Conservation (phyloP, 2,888 invertebrate genomes). For the Julus scandinavius region DNA sequence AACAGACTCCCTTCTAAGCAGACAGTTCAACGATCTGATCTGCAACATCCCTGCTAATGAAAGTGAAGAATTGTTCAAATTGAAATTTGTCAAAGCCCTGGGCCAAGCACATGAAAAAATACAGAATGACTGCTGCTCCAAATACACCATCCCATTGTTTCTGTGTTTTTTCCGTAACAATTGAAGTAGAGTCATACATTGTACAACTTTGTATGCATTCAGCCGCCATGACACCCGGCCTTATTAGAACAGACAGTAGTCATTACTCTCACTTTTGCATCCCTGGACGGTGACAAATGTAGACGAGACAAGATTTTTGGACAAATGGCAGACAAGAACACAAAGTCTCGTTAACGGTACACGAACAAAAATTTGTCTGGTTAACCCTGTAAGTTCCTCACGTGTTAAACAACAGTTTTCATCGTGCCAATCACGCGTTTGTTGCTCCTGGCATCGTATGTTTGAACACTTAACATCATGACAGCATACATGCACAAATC, state of each 20-base stretch:
- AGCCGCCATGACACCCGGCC: neutral
- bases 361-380: neutral
- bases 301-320: neutral
- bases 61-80: neutral
- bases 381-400: neutral
- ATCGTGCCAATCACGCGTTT: neutral
- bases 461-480: neutral
- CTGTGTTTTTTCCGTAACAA: neutral
- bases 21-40: neutral
- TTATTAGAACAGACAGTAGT: neutral
- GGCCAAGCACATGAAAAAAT: neutral
- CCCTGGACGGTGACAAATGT: neutral
- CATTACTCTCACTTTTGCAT: constrained; percentile 17
- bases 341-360: neutral
- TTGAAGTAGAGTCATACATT: neutral
- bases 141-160: neutral
- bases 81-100: neutral
- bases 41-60: neutral
- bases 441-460: neutral
- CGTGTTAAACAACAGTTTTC: neutral
- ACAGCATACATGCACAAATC: neutral
- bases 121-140: neutral
- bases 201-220: neutral
- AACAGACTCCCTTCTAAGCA: neutral
- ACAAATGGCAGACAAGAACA: neutral